Base-by-base conservation (phyloP, 2,113 vertebrate genomes). In the Forbesichthys papilliferus region DNA sequence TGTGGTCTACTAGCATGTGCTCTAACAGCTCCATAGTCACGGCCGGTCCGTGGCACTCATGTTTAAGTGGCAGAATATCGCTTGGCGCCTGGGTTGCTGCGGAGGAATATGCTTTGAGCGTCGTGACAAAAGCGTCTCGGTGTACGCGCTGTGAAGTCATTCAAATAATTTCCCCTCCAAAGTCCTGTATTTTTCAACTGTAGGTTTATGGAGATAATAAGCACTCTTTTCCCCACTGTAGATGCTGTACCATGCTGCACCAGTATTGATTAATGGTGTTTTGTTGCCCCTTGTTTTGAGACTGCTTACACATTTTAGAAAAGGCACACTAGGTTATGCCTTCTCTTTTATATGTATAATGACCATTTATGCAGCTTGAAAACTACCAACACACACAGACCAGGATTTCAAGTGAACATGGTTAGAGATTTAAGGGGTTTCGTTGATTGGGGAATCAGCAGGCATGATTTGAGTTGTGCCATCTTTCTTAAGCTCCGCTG, bases 21-120 rank as follows among this genome's bases (percentile, higher is more conserved):
- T 79, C 63, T 84, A 73, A 66, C 62, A 80, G 75, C 73, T 81
- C 36, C 34, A 56, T 64, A 16, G 51, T 14, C 49, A 52, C 49
- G 3, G 9, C 3, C 13, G 49, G 49, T 11, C 13, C 11, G 11
- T 14, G 13, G 49, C 9, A 14, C 49, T 12, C 7, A 8, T 42
- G 36, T 42, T 42, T 42, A 6, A 42, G 36, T 8, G 33, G 53
- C 3, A 11, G 48, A n/a, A 16, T 54, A 42, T 42, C 36, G 36
- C 36, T 54, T 74, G 59, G 72, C 73, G 13, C 54, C 55, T 66
- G 74, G 59, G 67, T 49, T 78, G 71, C 80, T 79, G 58, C 47
- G 54, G 18, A 67, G 70, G 81, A 79, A 66, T 11, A 6, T 54
- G 57, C 71, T 60, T 73, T 66, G 34, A 73, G 34, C 57, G 68